Evolutionary conservation across 2,797 vertebrate species (phyloP).

Genomic region (Vespertilio murinus): DNA sequence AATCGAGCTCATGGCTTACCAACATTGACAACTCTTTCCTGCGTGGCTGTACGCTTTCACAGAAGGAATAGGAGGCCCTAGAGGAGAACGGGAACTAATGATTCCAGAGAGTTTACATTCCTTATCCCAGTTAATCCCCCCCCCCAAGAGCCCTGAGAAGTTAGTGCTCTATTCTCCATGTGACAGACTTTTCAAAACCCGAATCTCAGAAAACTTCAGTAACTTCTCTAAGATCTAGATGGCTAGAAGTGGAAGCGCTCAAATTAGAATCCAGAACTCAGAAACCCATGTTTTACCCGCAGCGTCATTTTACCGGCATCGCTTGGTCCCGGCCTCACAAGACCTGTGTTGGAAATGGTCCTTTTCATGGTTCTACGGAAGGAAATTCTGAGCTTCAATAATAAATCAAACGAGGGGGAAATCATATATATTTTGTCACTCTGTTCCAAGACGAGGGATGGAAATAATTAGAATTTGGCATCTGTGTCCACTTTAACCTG

Average conservation of each 20-base stretch:
- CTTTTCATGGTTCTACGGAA: neutral
- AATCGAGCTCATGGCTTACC: neutral
- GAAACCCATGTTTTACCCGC: neutral
- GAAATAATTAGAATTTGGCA: neutral
- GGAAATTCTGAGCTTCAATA: neutral
- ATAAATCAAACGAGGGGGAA: neutral
- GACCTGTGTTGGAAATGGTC: neutral
- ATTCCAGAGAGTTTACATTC: neutral
- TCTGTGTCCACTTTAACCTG: constrained; percentile 40
- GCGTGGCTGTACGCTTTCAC: neutral
- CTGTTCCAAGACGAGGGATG: neutral
- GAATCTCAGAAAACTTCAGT: neutral
- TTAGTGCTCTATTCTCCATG: neutral
- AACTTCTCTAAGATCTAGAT: neutral
- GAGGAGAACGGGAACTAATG: neutral
- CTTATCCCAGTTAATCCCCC: neutral
- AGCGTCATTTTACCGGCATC: neutral
- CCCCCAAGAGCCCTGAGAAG: neutral
- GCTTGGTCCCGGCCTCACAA: neutral
- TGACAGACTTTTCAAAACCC: neutral
- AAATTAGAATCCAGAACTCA: neutral
- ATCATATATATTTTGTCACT: neutral
- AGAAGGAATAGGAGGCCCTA: neutral
- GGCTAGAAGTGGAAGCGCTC: neutral
- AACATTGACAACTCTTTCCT: neutral